These are phyloP conservation scores for Symphodus melops DNA, from an alignment of 2,113 vertebrate genomes.

Conservation along the genomic window DNA sequence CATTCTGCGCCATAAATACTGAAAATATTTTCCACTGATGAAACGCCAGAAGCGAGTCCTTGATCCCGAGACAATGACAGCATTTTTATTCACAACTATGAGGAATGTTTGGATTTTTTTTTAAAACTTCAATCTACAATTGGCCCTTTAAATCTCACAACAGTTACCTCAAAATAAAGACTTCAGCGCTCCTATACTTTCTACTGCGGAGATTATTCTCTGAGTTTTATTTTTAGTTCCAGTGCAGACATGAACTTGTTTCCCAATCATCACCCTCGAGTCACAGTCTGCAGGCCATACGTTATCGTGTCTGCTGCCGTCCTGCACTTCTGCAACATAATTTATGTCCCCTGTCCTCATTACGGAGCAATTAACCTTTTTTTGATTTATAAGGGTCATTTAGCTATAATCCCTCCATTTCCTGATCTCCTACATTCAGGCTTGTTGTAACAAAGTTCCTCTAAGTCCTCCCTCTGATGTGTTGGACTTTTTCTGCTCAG, in stretches of 20 bases:
- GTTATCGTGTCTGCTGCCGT: constrained; percentile 27
- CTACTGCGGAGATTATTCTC: not conserved
- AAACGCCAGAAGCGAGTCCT: not conserved
- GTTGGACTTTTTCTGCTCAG: not conserved
- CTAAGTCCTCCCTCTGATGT: constrained; percentile 21
- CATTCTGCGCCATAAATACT: not conserved
- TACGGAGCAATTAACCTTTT: constrained; percentile 38
- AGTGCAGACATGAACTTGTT: not conserved
- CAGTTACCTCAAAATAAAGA: not conserved
- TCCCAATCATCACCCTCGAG: not conserved
- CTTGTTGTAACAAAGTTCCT: constrained; percentile 22
- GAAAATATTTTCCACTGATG: not conserved
- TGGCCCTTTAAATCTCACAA: not conserved
- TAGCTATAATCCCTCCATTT: constrained; percentile 40
- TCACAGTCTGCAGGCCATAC: not conserved
- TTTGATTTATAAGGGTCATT: constrained; percentile 65
- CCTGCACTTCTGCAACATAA: constrained; percentile 20
- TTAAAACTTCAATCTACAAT: not conserved
- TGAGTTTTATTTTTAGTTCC: not conserved
- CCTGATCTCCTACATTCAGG: constrained; percentile 34
- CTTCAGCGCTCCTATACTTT: not conserved
- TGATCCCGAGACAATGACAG: not conserved
- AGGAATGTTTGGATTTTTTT: not conserved
- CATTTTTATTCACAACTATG: not conserved
- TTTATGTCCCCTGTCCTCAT: constrained; percentile 52